Evolutionary conservation across 1,140 invertebrate genomes (phyloP), one percentile per base, ranked within the genome.

Genomic region (Pissodes strobi): DNA sequence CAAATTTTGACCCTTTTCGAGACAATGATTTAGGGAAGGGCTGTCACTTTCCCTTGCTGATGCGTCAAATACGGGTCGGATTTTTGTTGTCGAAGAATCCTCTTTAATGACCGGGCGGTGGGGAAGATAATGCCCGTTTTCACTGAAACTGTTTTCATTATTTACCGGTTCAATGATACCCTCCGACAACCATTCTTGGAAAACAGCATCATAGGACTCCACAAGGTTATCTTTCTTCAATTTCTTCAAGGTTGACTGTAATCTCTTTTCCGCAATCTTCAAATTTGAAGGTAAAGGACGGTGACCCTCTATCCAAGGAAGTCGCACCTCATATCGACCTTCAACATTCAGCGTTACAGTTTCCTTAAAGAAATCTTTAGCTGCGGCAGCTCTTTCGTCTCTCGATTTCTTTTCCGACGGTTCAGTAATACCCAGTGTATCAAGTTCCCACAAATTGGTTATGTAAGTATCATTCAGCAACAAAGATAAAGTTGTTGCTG

Each of bases 1-100:
- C 0, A 80, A 60, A 69, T 81, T 80, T 6, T 66, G 64, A 19
- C 78, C 79, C 38, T 56, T 70, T 57, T 70, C 48, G 0, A 71
- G 56, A 41, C 68, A 74, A 13, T 72, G 45, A 38, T 74, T 79
- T 21, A 72, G 30, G 0, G 70, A 71, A 6, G 72, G 67, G 10
- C 60, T 51, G 21, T 53, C 59, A n/a, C 34, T 37, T 23, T 68
- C 68, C 3, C 51, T 27, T 13, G 75, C 72, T 2, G 37, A 56
- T 12, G 61, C 61, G 21, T 68, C 66, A 55, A 66, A 65, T 12
- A 23, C 66, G 13, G 46, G 43, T 38, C 49, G 62, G 5, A 61
- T 69, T 60, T 38, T 57, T 22, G 3, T 67, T 12, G 51, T 68
- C 5, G 18, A 9, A 34, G 41, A 59, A 10, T 39, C 30, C n/a